Percentiles rank a stretch among this genome's conserved stretches.
Evolutionary conservation across 1,140 invertebrate genomes (phyloP).

Genomic region (Trypoxylus dichotomus): DNA sequence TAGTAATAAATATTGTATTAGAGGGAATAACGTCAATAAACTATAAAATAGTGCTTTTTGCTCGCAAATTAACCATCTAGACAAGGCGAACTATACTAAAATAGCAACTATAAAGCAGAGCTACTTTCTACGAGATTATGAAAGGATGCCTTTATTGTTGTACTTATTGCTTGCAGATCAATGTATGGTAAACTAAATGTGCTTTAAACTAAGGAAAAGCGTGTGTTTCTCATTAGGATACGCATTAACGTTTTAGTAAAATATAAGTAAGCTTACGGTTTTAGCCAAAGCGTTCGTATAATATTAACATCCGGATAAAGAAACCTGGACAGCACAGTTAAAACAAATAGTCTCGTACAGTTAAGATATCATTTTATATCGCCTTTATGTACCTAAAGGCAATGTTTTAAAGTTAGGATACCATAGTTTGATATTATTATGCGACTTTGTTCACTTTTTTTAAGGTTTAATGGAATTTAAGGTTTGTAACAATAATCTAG

Average conservation of each 20-base stretch:
- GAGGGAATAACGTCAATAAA: not conserved
- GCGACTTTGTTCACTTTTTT: too few relatives aligned
- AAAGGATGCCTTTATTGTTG: not conserved
- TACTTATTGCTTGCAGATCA: not conserved
- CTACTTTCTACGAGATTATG: not conserved
- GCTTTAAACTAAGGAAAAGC: not conserved
- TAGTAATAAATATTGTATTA: not conserved
- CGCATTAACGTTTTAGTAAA: not conserved
- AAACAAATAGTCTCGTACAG: too few relatives aligned
- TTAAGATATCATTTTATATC: too few relatives aligned
- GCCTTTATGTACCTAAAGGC: too few relatives aligned
- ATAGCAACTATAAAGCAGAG: not conserved
- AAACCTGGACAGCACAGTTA: too few relatives aligned
- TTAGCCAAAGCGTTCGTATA: not conserved
- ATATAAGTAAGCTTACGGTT: not conserved
- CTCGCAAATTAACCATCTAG: not conserved
- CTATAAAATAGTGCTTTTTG: not conserved
- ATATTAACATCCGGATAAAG: not conserved
- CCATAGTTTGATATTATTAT: too few relatives aligned
- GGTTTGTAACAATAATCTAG: too few relatives aligned
- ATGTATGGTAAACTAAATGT: not conserved
- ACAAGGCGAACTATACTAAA: not conserved
- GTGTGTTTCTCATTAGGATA: slow-evolving; percentile 10
- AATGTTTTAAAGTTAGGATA: too few relatives aligned
- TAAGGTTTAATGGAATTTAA: too few relatives aligned